Conservation (phyloP, 2,113 vertebrate genomes). For the Equus quagga region DNA sequence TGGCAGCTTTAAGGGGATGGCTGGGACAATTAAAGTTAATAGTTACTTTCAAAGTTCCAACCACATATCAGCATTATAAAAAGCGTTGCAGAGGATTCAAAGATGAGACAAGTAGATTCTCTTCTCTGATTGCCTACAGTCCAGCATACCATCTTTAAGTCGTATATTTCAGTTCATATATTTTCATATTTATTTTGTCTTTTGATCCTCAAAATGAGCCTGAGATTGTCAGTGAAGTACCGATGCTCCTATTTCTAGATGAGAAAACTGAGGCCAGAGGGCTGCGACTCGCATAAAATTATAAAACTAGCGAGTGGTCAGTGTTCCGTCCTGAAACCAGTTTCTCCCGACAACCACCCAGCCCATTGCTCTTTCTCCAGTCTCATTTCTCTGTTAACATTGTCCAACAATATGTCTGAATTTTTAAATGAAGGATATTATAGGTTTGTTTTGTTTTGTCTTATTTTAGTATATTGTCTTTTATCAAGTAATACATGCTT, state of each 20-base stretch:
- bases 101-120: background rate
- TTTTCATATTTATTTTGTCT: background rate
- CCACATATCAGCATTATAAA: background rate
- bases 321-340: background rate
- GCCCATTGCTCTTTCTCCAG: background rate
- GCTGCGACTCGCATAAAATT: background rate
- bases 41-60: background rate
- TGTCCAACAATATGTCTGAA: background rate
- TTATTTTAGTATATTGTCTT: background rate
- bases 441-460: background rate
- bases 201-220: background rate
- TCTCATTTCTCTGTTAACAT: background rate
- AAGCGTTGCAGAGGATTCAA: background rate
- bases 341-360: background rate
- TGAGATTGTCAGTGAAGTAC: background rate
- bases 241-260: background rate
- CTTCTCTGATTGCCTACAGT: background rate
- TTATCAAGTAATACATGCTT: background rate
- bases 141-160: background rate
- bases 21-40: background rate
- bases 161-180: background rate
- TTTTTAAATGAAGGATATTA: background rate
- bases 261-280: background rate
- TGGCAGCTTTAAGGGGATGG: background rate
- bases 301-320: background rate